phyloP scores from a whole-genome alignment of 2,888 invertebrate genomes.

The Stenotaenia linearis region DNA sequence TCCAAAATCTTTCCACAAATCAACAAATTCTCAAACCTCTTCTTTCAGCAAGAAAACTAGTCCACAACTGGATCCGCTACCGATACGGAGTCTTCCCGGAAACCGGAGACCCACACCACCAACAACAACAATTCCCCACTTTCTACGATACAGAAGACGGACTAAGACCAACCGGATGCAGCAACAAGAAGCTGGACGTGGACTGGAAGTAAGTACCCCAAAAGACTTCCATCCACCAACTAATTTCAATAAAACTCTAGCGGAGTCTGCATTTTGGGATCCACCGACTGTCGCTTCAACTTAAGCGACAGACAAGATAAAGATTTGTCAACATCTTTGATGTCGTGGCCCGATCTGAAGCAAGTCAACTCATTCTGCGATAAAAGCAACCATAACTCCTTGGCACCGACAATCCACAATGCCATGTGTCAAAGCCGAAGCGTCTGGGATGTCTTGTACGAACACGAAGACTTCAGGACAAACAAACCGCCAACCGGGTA shows the following conservation, averaged over 20 bases:
- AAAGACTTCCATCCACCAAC: not conserved
- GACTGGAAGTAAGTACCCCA: slow-evolving; percentile 17
- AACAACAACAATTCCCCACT: slow-evolving; percentile 56
- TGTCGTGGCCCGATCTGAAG: not conserved
- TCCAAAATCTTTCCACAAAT: too few species aligned
- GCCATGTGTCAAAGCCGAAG: slow-evolving; percentile 44
- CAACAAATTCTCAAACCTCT: too few species aligned
- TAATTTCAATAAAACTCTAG: not conserved
- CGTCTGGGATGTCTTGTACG: slow-evolving; percentile 42
- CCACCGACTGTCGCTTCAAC: not conserved
- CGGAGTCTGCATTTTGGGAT: not conserved
- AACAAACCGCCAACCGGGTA: not conserved
- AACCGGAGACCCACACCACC: slow-evolving; percentile 52
- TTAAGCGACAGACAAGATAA: not conserved
- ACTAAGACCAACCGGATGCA: slow-evolving; percentile 43
- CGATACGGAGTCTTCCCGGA: slow-evolving; percentile 65
- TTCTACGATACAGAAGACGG: slow-evolving; percentile 49
- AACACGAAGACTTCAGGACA: slow-evolving; percentile 16
- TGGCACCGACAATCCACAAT: slow-evolving; percentile 44
- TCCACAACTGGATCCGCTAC: slow-evolving; percentile 61
- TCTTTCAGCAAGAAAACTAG: slow-evolving; percentile 50
- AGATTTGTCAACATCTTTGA: not conserved
- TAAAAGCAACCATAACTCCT: not conserved
- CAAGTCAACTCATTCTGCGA: not conserved
- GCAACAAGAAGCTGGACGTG: slow-evolving; percentile 40